A percentile compares a stretch with the other conserved stretches of the same genome.
These are phyloP conservation scores for Bombyx huttoni DNA, from an alignment of 2,888 invertebrate genomes.

Conservation along the genomic window DNA sequence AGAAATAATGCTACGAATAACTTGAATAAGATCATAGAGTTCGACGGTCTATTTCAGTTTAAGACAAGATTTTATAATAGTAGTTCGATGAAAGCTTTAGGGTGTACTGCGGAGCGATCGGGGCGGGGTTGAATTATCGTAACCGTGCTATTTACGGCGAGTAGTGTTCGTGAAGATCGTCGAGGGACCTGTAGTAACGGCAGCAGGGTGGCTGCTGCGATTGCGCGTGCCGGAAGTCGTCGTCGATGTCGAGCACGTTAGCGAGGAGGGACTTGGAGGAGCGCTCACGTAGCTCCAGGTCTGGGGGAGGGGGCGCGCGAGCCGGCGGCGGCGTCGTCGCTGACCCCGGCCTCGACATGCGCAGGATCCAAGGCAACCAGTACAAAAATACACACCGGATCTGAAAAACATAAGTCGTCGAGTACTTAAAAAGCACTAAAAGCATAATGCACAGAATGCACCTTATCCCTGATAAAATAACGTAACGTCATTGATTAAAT, in stretches of 20 bases:
- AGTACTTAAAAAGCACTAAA: too few species aligned
- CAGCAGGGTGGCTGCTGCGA: conserved; percentile 81
- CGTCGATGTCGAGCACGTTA: conserved; percentile 97
- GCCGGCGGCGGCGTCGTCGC: conserved; percentile 74
- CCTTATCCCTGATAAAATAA: too few species aligned
- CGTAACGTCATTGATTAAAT: too few species aligned
- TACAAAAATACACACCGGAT: conserved; percentile 93
- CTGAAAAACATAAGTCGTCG: conserved; percentile 47
- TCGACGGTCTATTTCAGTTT: conserved; percentile 9
- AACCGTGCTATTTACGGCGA: conserved; percentile 72
- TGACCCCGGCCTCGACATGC: conserved; percentile 87
- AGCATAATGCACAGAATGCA: too few species aligned
- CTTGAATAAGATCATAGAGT: conserved; percentile 15
- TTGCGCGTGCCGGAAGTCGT: conserved; percentile 90
- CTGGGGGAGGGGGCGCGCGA: conserved; percentile 84
- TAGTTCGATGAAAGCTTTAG: conserved; percentile 39
- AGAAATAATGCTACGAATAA: conserved; percentile 11
- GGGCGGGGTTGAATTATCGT: conserved; percentile 66
- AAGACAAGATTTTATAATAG: conserved; percentile 22
- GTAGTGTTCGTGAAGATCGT: conserved; percentile 73
- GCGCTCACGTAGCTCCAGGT: conserved; percentile 89
- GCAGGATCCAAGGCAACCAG: conserved; percentile 97
- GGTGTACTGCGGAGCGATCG: conserved; percentile 63
- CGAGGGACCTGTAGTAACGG: conserved; percentile 83
- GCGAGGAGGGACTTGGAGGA: conserved; percentile 96